Percentiles rank a stretch among this genome's conserved stretches.
phyloP scores from a whole-genome alignment of 2,888 invertebrate genomes.

The Danaus chrysippus region DNA sequence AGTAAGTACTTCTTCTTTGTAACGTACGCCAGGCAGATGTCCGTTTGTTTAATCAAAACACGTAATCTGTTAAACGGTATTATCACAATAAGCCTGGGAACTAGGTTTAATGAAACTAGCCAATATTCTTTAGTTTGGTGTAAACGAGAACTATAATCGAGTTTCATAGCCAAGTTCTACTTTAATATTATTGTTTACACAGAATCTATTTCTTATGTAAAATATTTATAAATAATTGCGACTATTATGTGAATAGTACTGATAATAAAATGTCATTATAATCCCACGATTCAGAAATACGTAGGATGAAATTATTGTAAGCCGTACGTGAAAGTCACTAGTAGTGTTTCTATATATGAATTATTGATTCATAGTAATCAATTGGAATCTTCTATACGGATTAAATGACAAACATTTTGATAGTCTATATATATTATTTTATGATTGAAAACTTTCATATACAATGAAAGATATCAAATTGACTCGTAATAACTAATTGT shows the following conservation, averaged over 20 bases:
- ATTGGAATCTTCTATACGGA: conserved; percentile 2
- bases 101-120: neutral
- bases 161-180: too few species aligned
- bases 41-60: neutral
- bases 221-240: neutral
- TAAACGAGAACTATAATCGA: neutral
- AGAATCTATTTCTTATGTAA: too few species aligned
- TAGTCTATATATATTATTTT: neutral
- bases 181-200: too few species aligned
- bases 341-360: neutral
- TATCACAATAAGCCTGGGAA: conserved; percentile 4
- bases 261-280: conserved; percentile 18
- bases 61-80: neutral
- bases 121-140: neutral
- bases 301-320: conserved; percentile 21
- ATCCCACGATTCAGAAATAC: conserved; percentile 22
- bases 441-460: neutral
- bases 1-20: neutral
- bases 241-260: neutral
- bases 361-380: conserved; percentile 1
- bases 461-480: too few species aligned
- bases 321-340: conserved; percentile 6
- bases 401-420: neutral
- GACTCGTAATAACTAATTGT: too few species aligned
- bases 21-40: too few species aligned